Percentiles rank a stretch among this genome's conserved stretches.
These are phyloP conservation scores for Stramonita haemastoma DNA, from an alignment of 2,888 invertebrate species.

Conservation along the genomic window DNA sequence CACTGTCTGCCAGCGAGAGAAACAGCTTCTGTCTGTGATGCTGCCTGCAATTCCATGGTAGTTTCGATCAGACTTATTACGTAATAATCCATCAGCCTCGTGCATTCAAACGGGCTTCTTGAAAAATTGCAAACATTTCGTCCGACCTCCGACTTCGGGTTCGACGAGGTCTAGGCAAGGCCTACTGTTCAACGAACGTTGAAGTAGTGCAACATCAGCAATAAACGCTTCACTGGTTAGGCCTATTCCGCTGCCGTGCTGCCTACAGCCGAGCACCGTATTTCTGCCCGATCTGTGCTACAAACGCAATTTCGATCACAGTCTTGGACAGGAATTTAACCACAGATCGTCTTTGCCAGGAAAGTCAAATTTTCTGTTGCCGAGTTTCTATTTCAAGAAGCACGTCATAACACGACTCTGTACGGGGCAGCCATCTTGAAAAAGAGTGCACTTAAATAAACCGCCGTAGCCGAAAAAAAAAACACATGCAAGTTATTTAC, in stretches of 20 bases:
- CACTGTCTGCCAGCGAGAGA: not conserved
- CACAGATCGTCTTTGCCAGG: not conserved
- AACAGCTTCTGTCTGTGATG: not conserved
- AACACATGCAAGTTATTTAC: not conserved
- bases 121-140: too few relatives aligned
- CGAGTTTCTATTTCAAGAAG: constrained; percentile 33
- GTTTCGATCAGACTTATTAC: not conserved
- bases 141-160: not conserved
- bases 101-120: too few relatives aligned
- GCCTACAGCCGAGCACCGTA: not conserved
- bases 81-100: not conserved
- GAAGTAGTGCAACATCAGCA: not conserved
- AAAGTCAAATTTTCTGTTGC: not conserved
- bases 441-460: constrained; percentile 18
- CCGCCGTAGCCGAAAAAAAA: not conserved
- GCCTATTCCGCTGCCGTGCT: not conserved
- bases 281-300: too few relatives aligned
- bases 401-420: constrained; percentile 38
- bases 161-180: not conserved
- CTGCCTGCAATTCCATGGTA: not conserved
- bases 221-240: not conserved
- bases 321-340: not conserved
- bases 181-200: not conserved
- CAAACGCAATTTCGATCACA: not conserved
- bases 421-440: constrained; percentile 32